A percentile compares a stretch with the other conserved stretches of the same genome.
These are phyloP conservation scores for Rosalia funebris DNA, from an alignment of 2,888 invertebrate species.

Conservation along the genomic window DNA sequence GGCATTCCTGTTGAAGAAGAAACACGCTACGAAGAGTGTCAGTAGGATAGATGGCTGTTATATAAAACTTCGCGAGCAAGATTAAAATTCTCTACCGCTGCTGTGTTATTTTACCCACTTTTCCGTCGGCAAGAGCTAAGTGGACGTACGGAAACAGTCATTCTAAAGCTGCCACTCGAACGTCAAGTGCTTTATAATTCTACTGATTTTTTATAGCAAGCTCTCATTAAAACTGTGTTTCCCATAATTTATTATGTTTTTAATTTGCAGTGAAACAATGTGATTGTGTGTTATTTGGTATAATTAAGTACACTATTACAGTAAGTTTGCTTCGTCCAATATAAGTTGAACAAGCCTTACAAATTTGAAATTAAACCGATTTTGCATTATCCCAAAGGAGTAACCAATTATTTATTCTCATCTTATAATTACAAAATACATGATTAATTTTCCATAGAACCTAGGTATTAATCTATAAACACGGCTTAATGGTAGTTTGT, in stretches of 20 bases:
- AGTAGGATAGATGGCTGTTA: constrained; percentile 46
- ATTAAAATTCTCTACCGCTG: constrained; percentile 49
- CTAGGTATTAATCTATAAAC: too few relatives aligned
- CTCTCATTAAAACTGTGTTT: constrained; percentile 1
- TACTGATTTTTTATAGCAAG: constrained; percentile 6
- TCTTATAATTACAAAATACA: too few relatives aligned
- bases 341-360: too few relatives aligned
- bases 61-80: constrained; percentile 47
- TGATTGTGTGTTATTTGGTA: too few relatives aligned
- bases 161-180: neutral
- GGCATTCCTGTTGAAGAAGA: constrained; percentile 51
- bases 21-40: constrained; percentile 48
- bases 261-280: neutral
- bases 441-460: too few relatives aligned
- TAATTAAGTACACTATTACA: too few relatives aligned
- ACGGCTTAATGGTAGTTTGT: too few relatives aligned
- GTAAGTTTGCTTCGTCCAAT: too few relatives aligned
- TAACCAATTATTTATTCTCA: too few relatives aligned
- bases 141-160: constrained; percentile 11
- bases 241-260: neutral
- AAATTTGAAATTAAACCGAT: too few relatives aligned
- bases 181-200: neutral
- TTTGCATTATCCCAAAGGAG: too few relatives aligned
- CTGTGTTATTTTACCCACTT: constrained; percentile 22
- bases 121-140: constrained; percentile 29